These are phyloP conservation scores for Morpho achilles DNA, from an alignment of 2,888 invertebrate genomes.

Conservation along the genomic window DNA sequence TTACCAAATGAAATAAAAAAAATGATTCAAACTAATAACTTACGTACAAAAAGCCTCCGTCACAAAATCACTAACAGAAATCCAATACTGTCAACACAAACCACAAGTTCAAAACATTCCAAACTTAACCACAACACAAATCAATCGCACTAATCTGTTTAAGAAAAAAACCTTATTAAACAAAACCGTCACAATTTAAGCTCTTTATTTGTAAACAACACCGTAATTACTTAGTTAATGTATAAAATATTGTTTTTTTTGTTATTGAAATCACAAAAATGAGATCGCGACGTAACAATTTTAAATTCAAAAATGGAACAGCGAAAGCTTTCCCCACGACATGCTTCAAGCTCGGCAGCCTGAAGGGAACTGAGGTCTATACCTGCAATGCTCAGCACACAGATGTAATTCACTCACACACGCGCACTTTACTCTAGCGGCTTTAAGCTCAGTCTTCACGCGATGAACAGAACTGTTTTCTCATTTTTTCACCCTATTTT, in stretches of 20 bases:
- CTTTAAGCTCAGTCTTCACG: slow-evolving; percentile 61
- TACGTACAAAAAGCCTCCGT: not conserved
- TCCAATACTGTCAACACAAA: slow-evolving; percentile 8
- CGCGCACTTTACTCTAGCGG: slow-evolving; percentile 47
- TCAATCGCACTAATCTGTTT: no score
- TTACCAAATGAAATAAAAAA: no score
- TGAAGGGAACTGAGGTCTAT: slow-evolving; percentile 67
- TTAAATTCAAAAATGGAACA: slow-evolving; percentile 18
- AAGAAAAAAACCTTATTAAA: no score
- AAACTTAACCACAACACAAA: slow-evolving; percentile 2
- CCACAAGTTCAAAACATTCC: slow-evolving; percentile 4
- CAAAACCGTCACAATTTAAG: no score
- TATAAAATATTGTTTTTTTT: not conserved
- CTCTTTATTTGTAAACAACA: no score
- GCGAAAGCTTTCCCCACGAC: slow-evolving; percentile 26
- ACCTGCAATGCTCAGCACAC: slow-evolving; percentile 75
- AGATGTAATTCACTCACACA: slow-evolving; percentile 50
- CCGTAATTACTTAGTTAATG: no score
- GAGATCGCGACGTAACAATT: slow-evolving; percentile 22
- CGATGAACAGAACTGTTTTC: slow-evolving; percentile 34
- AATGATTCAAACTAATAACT: no score
- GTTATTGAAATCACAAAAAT: not conserved
- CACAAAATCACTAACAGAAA: slow-evolving; percentile 6
- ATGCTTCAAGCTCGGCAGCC: slow-evolving; percentile 43
- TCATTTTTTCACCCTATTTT: slow-evolving; percentile 26